Percentiles rank a stretch among this genome's conserved stretches.
These are phyloP conservation scores for Samia ricini DNA, from an alignment of 1,140 invertebrate species.

Conservation along the genomic window DNA sequence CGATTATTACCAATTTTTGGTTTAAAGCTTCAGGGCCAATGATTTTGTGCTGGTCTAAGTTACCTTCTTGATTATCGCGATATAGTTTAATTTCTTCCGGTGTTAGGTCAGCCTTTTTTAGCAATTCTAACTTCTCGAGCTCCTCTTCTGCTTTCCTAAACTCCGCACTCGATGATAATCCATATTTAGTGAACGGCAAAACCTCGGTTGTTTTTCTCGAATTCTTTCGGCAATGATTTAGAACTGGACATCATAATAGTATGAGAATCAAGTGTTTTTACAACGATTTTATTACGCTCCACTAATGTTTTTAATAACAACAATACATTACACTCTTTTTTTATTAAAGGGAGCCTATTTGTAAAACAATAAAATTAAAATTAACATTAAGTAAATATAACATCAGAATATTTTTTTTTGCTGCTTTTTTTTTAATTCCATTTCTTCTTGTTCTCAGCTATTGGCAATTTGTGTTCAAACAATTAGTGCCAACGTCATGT, in stretches of 20 bases:
- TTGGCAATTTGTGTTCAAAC: no score
- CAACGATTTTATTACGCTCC: background rate
- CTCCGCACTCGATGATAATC: constrained; percentile 53
- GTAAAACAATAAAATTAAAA: no score
- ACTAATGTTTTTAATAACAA: background rate
- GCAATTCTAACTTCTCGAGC: constrained; percentile 51
- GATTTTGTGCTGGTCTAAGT: constrained; percentile 48
- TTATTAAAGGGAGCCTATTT: no score
- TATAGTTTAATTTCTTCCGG: constrained; percentile 63
- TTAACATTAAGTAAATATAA: no score
- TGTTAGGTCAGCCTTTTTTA: constrained; percentile 60
- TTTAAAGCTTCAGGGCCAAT: constrained; percentile 52
- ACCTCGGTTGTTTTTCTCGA: constrained; percentile 62
- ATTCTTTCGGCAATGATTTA: constrained; percentile 56
- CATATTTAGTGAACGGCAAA: constrained; percentile 63
- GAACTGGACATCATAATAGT: constrained; percentile 35
- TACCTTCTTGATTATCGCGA: constrained; percentile 55
- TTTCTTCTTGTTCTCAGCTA: no score
- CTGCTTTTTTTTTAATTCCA: no score
- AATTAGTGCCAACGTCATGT: no score
- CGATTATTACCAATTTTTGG: constrained; percentile 31
- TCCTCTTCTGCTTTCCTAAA: constrained; percentile 53
- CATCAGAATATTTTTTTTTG: no score
- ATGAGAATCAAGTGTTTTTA: background rate
- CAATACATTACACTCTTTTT: background rate